Evolutionary conservation across 2,113 vertebrate species (phyloP), one percentile per base, ranked within the genome.

Genomic region (Zeus faber): DNA sequence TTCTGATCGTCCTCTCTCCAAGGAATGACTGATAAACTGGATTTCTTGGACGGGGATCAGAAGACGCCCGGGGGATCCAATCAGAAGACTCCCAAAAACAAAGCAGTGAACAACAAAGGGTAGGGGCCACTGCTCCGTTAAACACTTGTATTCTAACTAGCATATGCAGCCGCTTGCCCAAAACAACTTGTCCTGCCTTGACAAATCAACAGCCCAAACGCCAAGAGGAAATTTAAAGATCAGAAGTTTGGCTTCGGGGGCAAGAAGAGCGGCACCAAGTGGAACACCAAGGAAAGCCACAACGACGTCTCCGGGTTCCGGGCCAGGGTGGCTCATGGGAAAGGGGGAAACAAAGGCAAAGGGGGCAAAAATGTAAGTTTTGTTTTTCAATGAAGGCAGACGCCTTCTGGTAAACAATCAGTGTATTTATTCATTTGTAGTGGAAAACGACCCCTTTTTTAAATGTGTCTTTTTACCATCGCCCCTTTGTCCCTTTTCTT

Each of bases 11-110:
- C 41, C 31, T 43, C n/a, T 54, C 62, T 56, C 62, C 5, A 55
- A 99, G 97, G 97, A 74, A 94, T 99, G 81, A 91, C 92, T 1
- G 97, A 99, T 85, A 99, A 97, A 77, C 73, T 99, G 83, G 96
- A 99, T 64, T 99, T 99, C 78, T 84, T 98, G 24, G 97, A 98
- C 22, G 95, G 93, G 54, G 95, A 98, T 26, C 74, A 91, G 66
- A 85, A 85, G 85, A 64, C 31, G 68, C 89, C 84, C 76, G 85
- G 88, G 83, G 65, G 65, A 3, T 20, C 74, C 0, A 0, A 54
- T 14, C 70, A 60, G 17, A 58, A 55, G 13, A 70, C 58, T n/a
- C 55, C 13, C 6, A 2, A 81, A 22, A 90, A 88, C 48, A 79
- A 82, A 45, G 59, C 54, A 0, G 0, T 35, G 4, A 82, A 75